Conservation (phyloP, 2,113 vertebrate genomes). For the Onychorhynchus coronatus region DNA sequence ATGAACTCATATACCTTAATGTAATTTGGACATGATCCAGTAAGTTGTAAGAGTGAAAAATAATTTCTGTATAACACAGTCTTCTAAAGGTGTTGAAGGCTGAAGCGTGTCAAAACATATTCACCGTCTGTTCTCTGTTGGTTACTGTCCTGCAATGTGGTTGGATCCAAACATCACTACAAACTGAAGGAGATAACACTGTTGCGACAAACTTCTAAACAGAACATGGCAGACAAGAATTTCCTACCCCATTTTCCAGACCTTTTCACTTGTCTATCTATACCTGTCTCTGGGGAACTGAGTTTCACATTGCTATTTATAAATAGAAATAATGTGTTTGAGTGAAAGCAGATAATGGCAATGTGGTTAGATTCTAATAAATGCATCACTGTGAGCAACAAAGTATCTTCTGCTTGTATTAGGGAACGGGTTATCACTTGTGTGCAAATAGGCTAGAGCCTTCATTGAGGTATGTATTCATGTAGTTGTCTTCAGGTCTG, state of each 20-base stretch:
- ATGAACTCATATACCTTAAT: background rate
- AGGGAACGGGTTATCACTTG: background rate
- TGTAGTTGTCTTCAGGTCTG: background rate
- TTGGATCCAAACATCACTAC: rapidly evolving
- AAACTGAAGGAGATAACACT: background rate
- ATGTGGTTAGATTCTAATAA: background rate
- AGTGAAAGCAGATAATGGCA: background rate
- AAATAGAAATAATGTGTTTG: background rate
- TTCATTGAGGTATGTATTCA: background rate
- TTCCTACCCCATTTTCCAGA: background rate
- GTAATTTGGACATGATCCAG: background rate
- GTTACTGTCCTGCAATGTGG: background rate
- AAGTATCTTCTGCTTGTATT: background rate
- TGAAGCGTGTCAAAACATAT: background rate
- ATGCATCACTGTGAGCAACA: background rate
- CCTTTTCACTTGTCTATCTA: background rate
- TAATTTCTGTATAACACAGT: background rate
- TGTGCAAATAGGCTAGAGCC: background rate
- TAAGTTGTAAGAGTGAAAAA: background rate
- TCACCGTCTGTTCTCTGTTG: background rate
- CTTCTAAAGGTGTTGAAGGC: background rate
- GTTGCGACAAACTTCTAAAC: background rate
- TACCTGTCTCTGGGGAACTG: background rate
- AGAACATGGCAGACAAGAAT: rapidly evolving
- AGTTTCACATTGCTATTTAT: background rate